Evolutionary conservation across 2,113 vertebrate genomes (phyloP).

Genomic region (Laticauda laticaudata): DNA sequence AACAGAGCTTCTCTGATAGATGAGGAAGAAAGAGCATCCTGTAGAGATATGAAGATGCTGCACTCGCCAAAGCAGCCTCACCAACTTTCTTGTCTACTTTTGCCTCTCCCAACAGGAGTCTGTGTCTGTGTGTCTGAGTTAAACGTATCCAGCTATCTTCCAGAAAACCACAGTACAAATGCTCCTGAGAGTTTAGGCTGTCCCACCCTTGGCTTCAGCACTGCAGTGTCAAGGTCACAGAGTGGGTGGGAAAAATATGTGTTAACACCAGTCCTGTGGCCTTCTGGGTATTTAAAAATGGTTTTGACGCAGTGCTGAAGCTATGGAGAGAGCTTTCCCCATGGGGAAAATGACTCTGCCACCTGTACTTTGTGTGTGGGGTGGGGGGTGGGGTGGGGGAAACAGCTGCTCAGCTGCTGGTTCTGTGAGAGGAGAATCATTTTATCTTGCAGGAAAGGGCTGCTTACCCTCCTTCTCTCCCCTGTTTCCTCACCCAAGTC

Average conservation of each 20-base stretch:
- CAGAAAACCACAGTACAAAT: background rate
- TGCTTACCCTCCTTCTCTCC: background rate
- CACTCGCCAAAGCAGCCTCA: background rate
- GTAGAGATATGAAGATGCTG: background rate
- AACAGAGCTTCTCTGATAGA: background rate
- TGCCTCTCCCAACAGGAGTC: background rate
- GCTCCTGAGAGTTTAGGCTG: background rate
- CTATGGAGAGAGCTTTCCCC: background rate
- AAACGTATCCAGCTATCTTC: background rate
- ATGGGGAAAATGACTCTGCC: background rate
- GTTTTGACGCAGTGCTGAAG: background rate
- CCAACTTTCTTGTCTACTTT: background rate
- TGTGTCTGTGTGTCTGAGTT: background rate
- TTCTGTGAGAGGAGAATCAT: background rate
- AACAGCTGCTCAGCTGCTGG: background rate
- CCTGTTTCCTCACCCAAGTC: background rate
- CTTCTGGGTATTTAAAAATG: background rate
- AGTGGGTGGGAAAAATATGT: background rate
- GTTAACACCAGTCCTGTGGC: background rate
- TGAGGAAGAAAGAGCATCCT: background rate
- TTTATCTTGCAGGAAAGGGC: background rate
- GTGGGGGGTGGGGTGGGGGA: too few relatives aligned
- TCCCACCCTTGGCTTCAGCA: background rate
- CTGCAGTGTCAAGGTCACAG: background rate
- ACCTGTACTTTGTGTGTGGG: background rate